A percentile compares a stretch with the other conserved stretches of the same genome.
Conservation (phyloP, 2,888 invertebrate genomes). For the Troilus luridus region DNA sequence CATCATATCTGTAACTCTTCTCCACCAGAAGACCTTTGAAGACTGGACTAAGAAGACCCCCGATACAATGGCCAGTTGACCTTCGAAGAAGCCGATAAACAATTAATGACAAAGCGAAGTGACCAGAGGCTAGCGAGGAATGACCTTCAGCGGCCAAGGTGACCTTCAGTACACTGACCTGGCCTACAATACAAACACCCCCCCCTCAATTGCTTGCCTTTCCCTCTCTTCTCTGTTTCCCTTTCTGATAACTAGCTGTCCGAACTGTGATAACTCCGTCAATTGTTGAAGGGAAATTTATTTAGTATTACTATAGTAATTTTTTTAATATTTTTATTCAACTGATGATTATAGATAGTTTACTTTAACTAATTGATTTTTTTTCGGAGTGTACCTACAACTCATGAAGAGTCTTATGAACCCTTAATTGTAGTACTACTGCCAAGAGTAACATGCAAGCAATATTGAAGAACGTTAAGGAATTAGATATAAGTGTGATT, state of each 20-base stretch:
- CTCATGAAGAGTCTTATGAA: too few relatives aligned
- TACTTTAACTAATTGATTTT: too few relatives aligned
- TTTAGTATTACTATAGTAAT: not conserved
- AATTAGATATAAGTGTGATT: too few relatives aligned
- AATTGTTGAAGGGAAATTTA: not conserved
- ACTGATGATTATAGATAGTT: too few relatives aligned
- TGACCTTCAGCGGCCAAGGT: not conserved
- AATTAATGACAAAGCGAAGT: conserved; percentile 22
- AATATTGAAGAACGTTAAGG: too few relatives aligned
- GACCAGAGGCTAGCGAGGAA: not conserved
- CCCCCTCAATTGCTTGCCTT: conserved; percentile 25
- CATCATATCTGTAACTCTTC: not conserved
- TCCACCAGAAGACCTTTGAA: not conserved
- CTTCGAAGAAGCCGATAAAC: conserved; percentile 37
- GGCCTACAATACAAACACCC: conserved; percentile 39
- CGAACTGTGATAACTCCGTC: not conserved
- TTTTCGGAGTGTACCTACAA: too few relatives aligned
- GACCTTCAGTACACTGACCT: conserved; percentile 49
- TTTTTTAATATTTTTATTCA: not conserved
- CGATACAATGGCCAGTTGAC: not conserved
- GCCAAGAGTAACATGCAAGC: too few relatives aligned
- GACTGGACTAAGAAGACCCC: not conserved
- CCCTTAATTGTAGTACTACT: too few relatives aligned
- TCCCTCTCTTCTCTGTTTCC: not conserved
- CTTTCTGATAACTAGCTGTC: conserved; percentile 16